A percentile compares a stretch with the other conserved stretches of the same genome.
These are phyloP conservation scores for Elaphurus davidianus DNA, from an alignment of 2,113 vertebrate genomes.

Conservation along the genomic window DNA sequence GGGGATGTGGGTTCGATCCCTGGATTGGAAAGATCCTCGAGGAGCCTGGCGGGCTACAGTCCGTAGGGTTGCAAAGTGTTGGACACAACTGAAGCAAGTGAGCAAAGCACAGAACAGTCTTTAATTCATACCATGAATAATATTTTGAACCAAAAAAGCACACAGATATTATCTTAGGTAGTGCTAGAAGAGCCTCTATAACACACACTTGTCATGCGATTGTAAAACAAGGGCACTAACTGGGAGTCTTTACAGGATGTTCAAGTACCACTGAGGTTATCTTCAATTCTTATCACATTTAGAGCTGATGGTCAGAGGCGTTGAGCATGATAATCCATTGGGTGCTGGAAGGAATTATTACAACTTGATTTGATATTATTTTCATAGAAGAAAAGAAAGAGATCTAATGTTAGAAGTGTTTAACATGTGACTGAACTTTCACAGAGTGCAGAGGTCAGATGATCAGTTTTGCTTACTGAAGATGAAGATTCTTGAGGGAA, in stretches of 20 bases:
- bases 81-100: background rate
- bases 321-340: background rate
- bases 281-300: background rate
- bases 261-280: background rate
- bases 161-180: background rate
- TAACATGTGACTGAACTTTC: background rate
- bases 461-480: background rate
- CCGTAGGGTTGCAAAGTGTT: rapidly evolving
- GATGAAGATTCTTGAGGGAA: background rate
- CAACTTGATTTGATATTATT: background rate
- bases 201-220: background rate
- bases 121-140: background rate
- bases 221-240: background rate
- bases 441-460: background rate
- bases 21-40: background rate
- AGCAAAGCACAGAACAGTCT: background rate
- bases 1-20: background rate
- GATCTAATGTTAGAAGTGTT: background rate
- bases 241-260: too few relatives aligned
- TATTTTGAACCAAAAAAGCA: background rate
- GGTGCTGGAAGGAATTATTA: background rate
- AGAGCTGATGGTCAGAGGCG: background rate
- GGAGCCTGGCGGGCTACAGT: background rate
- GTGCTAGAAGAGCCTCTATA: background rate
- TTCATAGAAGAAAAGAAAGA: background rate